These are phyloP conservation scores for Sebastes cheni DNA, from an alignment of 2,797 vertebrate genomes.

Conservation along the genomic window DNA sequence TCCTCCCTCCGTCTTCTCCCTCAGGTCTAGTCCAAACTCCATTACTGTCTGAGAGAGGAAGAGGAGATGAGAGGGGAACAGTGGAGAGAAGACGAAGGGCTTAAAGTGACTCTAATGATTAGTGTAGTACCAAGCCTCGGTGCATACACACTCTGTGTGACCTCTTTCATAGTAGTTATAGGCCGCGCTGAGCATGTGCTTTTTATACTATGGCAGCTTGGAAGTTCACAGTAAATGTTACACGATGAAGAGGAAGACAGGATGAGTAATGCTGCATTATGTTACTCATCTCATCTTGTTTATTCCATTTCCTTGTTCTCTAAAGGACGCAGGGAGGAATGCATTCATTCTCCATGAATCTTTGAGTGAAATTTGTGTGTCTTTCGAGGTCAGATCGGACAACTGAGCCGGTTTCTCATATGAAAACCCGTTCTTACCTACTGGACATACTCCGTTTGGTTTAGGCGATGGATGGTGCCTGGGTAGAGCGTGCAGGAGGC, in stretches of 20 bases:
- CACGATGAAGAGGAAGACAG: neutral
- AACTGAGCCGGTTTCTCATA: too few relatives aligned
- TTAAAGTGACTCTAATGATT: constrained; percentile 66
- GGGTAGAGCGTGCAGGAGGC: too few relatives aligned
- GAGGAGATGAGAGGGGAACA: constrained; percentile 41
- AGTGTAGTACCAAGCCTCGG: constrained; percentile 29
- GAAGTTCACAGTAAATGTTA: neutral
- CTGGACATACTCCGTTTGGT: too few relatives aligned
- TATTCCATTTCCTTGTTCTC: neutral
- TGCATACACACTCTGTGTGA: constrained; percentile 24
- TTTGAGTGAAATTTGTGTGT: neutral
- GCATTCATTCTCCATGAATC: neutral
- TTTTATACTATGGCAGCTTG: neutral
- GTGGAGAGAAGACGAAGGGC: constrained; percentile 47
- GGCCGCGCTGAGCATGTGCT: constrained; percentile 12
- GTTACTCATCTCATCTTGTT: neutral
- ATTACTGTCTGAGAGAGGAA: constrained; percentile 49
- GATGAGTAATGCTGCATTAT: neutral
- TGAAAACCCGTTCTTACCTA: too few relatives aligned
- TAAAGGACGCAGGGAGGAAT: neutral
- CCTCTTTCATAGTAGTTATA: constrained; percentile 17
- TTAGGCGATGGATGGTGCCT: too few relatives aligned
- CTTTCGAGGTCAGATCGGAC: neutral
- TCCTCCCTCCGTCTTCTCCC: constrained; percentile 27
- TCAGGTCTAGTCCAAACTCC: constrained; percentile 65